Evolutionary conservation across 2,797 vertebrate species (phyloP).

Genomic region (Chelon labrosus): DNA sequence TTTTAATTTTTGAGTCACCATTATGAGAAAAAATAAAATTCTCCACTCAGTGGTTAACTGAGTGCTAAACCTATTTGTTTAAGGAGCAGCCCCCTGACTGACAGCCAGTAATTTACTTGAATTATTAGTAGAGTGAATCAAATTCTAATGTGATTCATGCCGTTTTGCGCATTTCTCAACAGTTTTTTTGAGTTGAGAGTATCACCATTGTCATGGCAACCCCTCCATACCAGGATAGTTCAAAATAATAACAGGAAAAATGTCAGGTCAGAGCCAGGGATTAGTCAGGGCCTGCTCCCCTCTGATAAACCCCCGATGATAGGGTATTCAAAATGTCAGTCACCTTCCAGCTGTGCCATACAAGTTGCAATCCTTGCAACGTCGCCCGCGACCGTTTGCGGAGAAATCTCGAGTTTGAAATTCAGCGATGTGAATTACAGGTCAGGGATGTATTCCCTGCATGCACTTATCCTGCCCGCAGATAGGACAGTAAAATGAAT

Average conservation of each 20-base stretch:
- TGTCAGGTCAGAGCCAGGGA: slow-evolving; percentile 42
- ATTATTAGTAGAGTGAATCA: neutral
- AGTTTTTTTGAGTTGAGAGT: neutral
- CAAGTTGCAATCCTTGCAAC: slow-evolving; percentile 25
- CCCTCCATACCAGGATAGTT: slow-evolving; percentile 1
- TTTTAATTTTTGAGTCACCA: too few species aligned
- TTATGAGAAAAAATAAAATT: too few species aligned
- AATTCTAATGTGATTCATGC: neutral
- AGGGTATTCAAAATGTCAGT: slow-evolving; percentile 33
- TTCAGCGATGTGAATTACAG: slow-evolving; percentile 59
- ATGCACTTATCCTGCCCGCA: slow-evolving; percentile 48
- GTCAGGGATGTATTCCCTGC: slow-evolving; percentile 59
- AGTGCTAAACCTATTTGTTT: neutral
- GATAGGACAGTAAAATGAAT: slow-evolving; percentile 57
- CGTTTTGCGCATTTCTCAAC: neutral
- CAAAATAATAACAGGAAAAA: slow-evolving; percentile 29
- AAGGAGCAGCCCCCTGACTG: neutral
- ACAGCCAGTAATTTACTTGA: neutral
- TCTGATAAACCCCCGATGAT: slow-evolving; percentile 38
- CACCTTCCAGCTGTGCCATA: slow-evolving; percentile 24
- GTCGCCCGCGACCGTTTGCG: slow-evolving; percentile 25
- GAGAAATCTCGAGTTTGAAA: slow-evolving; percentile 47
- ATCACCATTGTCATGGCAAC: slow-evolving; percentile 6
- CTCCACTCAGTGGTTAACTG: too few species aligned
- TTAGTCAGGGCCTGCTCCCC: slow-evolving; percentile 38